phyloP scores from a whole-genome alignment of 1,140 invertebrate species.

The Diploscapter pachys region DNA sequence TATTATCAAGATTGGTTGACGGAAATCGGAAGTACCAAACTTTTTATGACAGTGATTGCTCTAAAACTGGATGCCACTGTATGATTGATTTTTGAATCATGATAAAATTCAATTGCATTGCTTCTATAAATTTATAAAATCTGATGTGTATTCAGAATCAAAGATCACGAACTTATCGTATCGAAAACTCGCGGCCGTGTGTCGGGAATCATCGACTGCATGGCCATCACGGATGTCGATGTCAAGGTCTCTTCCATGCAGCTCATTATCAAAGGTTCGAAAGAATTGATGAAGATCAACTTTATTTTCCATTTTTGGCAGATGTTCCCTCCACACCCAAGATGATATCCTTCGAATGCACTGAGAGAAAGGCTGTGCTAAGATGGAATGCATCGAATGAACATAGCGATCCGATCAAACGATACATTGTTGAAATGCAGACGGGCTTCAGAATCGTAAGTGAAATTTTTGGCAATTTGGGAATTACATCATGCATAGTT shows the following conservation, averaged over 20 bases:
- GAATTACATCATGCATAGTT: too few species aligned
- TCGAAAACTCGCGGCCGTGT: slow-evolving; percentile 87
- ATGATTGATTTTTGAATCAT: too few species aligned
- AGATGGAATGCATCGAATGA: slow-evolving; percentile 83
- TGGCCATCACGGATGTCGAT: slow-evolving; percentile 85
- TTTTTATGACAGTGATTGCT: too few species aligned
- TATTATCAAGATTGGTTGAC: too few species aligned
- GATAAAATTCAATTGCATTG: too few species aligned
- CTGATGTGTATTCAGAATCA: slow-evolving; percentile 67
- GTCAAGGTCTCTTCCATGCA: slow-evolving; percentile 71
- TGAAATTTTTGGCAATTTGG: neutral
- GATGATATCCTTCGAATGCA: slow-evolving; percentile 69
- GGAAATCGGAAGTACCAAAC: too few species aligned
- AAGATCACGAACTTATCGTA: slow-evolving; percentile 70
- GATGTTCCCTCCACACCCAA: slow-evolving; percentile 86
- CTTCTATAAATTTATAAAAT: too few species aligned
- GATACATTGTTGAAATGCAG: slow-evolving; percentile 87
- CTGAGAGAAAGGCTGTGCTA: slow-evolving; percentile 71
- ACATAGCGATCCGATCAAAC: slow-evolving; percentile 86
- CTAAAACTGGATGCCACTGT: too few species aligned
- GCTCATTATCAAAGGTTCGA: slow-evolving; percentile 48
- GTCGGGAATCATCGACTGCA: slow-evolving; percentile 90
- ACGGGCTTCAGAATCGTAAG: slow-evolving; percentile 71
- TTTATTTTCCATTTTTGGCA: slow-evolving; percentile 57
- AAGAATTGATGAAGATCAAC: neutral